phyloP scores from a whole-genome alignment of 2,797 vertebrate genomes.

The Alca torda region DNA sequence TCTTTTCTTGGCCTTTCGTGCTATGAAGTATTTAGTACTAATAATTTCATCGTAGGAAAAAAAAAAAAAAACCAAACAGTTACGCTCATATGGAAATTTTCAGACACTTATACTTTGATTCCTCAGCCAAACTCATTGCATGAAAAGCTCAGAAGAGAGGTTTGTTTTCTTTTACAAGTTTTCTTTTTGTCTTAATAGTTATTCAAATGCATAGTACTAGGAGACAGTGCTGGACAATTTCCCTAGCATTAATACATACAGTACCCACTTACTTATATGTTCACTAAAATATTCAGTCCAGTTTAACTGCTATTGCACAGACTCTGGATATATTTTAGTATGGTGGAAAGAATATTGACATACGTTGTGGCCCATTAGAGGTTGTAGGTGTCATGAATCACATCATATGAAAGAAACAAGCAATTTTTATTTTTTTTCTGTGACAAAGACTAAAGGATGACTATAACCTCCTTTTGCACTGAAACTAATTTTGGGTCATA shows the following conservation, averaged over 20 bases:
- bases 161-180: not conserved
- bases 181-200: not conserved
- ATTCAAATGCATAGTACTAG: not conserved
- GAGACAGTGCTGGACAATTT: not conserved
- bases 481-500: not conserved
- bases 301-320: not conserved
- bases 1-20: not conserved
- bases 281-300: not conserved
- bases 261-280: not conserved
- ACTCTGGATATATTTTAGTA: not conserved
- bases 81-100: not conserved
- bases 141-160: not conserved
- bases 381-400: not conserved
- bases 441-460: not conserved
- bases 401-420: not conserved
- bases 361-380: not conserved
- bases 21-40: not conserved
- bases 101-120: not conserved
- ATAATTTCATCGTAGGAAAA: not conserved
- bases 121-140: not conserved
- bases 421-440: not conserved
- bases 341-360: not conserved
- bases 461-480: not conserved
- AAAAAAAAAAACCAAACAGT: not conserved
- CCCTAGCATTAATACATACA: not conserved